These are phyloP conservation scores for Odontophorus gujanensis DNA, from an alignment of 2,113 vertebrate species.

Conservation along the genomic window DNA sequence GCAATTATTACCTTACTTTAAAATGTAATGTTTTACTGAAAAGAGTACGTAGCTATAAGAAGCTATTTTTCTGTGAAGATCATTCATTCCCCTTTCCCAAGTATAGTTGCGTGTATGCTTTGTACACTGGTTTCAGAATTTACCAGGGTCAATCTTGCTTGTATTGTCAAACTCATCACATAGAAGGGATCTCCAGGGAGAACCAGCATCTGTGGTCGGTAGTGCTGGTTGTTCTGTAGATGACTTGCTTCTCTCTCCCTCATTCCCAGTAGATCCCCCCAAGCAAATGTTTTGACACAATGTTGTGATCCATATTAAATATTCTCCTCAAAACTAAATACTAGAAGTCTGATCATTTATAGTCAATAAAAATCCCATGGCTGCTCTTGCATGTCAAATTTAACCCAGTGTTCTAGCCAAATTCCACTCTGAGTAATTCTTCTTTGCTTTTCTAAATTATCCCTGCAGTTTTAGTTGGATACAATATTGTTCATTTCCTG, in stretches of 20 bases:
- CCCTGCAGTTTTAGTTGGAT: conserved; percentile 73
- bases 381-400: conserved; percentile 60
- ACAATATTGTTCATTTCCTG: conserved; percentile 66
- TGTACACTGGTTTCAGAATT: background rate
- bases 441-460: conserved; percentile 68
- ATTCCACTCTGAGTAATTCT: conserved; percentile 73
- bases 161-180: background rate
- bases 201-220: background rate
- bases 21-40: background rate
- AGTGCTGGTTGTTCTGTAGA: background rate
- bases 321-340: conserved; percentile 19
- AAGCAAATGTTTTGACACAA: background rate
- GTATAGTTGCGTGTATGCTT: background rate
- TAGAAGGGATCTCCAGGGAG: background rate
- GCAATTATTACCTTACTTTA: background rate
- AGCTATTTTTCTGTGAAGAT: background rate
- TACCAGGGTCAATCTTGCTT: background rate
- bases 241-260: background rate
- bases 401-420: conserved; percentile 67
- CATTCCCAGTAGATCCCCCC: background rate
- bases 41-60: background rate
- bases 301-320: conserved; percentile 38
- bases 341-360: conserved; percentile 46
- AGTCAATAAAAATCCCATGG: conserved; percentile 63
- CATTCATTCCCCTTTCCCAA: background rate